Evolutionary conservation across 2,113 vertebrate genomes (phyloP).

Genomic region (Brachypodius melanocephalos): DNA sequence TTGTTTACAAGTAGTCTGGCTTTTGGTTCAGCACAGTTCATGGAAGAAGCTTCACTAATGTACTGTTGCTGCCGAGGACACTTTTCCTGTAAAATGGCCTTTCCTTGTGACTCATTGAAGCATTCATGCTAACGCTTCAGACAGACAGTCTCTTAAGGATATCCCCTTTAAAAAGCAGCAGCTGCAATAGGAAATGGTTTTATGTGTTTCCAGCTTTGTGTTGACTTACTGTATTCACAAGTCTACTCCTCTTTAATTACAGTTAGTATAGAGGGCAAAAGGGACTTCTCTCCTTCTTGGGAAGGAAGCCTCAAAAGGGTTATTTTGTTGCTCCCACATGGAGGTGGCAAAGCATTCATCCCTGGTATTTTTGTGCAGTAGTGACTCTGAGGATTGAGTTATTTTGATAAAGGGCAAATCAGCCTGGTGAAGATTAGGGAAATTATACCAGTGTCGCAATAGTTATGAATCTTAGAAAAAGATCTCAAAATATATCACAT

Average conservation of each 20-base stretch:
- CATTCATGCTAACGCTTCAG: slow-evolving; percentile 25
- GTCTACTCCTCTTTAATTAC: background rate
- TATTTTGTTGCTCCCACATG: background rate
- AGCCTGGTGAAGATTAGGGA: background rate
- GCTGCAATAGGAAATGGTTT: slow-evolving; percentile 65
- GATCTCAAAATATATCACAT: background rate
- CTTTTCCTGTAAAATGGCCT: slow-evolving; percentile 54
- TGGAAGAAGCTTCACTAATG: background rate
- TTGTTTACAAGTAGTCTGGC: slow-evolving; percentile 30
- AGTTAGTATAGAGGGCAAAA: background rate
- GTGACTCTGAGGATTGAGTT: background rate
- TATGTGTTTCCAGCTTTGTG: slow-evolving; percentile 62
- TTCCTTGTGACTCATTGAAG: slow-evolving; percentile 55
- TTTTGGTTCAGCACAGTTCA: slow-evolving; percentile 16
- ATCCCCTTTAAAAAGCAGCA: slow-evolving; percentile 61
- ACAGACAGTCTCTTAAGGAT: slow-evolving; percentile 64
- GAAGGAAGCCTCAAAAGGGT: background rate
- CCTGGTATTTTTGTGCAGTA: background rate
- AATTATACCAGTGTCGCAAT: background rate
- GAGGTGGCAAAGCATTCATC: background rate
- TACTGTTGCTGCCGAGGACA: background rate
- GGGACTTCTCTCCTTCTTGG: background rate
- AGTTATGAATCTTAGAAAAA: background rate
- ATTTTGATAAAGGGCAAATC: background rate
- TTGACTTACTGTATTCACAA: slow-evolving; percentile 36